phyloP scores from a whole-genome alignment of 1,140 invertebrate genomes.

The Drosophila biarmipes region DNA sequence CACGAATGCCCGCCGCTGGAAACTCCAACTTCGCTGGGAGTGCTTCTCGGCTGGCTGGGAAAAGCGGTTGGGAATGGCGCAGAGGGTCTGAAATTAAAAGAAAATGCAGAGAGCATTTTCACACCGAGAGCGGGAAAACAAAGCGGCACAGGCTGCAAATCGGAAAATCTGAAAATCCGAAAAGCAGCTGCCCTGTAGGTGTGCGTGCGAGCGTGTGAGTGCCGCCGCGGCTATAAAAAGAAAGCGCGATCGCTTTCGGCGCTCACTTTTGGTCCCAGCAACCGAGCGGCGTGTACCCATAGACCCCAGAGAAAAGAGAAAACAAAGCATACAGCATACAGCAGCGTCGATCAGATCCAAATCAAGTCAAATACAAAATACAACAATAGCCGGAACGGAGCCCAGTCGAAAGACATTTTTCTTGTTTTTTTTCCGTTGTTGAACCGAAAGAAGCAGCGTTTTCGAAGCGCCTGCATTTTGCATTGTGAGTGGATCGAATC shows the following conservation, averaged over 20 bases:
- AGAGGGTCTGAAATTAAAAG: constrained; percentile 67
- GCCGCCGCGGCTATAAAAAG: constrained; percentile 69
- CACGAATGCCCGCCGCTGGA: neutral
- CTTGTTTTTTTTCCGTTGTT: constrained; percentile 28
- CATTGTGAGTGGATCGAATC: constrained; percentile 35
- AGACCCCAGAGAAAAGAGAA: constrained; percentile 10
- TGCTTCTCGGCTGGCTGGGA: constrained; percentile 1
- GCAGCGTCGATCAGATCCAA: constrained; percentile 19
- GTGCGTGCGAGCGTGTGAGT: constrained; percentile 14
- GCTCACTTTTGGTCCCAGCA: constrained; percentile 78
- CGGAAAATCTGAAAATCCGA: constrained; percentile 29
- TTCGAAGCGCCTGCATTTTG: constrained; percentile 30
- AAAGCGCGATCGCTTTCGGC: constrained; percentile 71
- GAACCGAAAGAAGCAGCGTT: constrained; percentile 10
- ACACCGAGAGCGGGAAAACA: constrained; percentile 29
- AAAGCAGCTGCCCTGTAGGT: constrained; percentile 29
- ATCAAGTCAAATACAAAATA: constrained; percentile 20
- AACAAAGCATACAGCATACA: constrained; percentile 3
- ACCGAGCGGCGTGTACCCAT: constrained; percentile 68
- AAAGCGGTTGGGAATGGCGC: constrained; percentile 8
- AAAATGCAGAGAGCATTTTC: constrained; percentile 35
- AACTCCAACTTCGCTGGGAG: constrained; percentile 14
- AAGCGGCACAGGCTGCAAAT: constrained; percentile 18
- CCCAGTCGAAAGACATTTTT: constrained; percentile 11
- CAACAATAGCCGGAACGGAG: constrained; percentile 11